Conservation (phyloP, 2,888 invertebrate species). For the Boloria selene region DNA sequence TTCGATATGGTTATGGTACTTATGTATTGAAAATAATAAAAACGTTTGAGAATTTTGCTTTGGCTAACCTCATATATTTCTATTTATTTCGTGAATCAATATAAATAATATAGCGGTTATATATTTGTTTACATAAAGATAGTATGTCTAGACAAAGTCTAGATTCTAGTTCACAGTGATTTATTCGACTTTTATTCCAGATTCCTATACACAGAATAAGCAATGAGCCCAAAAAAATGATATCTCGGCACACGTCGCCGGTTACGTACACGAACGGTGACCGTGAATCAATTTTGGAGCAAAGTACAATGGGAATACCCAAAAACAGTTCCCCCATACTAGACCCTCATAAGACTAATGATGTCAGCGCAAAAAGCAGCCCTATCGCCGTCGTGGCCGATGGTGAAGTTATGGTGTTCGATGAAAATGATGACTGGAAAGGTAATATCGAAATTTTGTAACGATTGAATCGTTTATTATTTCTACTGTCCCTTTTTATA, state of each 20-base stretch:
- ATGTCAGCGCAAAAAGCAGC: slow-evolving; percentile 74
- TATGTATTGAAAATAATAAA: no score
- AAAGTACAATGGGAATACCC: slow-evolving; percentile 69
- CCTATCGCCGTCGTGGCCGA: slow-evolving; percentile 86
- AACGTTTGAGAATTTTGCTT: no score
- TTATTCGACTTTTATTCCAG: slow-evolving; percentile 51
- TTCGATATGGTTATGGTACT: neutral
- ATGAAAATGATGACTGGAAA: slow-evolving; percentile 93
- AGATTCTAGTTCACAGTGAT: no score
- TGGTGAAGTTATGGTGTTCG: slow-evolving; percentile 92
- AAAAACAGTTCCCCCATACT: slow-evolving; percentile 77
- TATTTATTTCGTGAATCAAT: no score
- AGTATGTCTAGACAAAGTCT: neutral
- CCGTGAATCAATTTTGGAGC: slow-evolving; percentile 57
- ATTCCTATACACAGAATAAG: slow-evolving; percentile 74
- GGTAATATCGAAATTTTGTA: slow-evolving; percentile 61
- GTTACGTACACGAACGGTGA: slow-evolving; percentile 73
- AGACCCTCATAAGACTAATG: slow-evolving; percentile 72
- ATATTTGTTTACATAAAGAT: neutral
- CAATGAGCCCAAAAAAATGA: slow-evolving; percentile 76
- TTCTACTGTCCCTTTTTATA: neutral
- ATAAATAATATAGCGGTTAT: neutral
- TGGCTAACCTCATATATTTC: no score
- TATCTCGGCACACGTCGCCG: slow-evolving; percentile 76
- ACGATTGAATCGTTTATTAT: neutral